Percentiles rank a stretch among this genome's conserved stretches.
phyloP scores from a whole-genome alignment of 2,797 vertebrate genomes.

The Rhynchotus rufescens region DNA sequence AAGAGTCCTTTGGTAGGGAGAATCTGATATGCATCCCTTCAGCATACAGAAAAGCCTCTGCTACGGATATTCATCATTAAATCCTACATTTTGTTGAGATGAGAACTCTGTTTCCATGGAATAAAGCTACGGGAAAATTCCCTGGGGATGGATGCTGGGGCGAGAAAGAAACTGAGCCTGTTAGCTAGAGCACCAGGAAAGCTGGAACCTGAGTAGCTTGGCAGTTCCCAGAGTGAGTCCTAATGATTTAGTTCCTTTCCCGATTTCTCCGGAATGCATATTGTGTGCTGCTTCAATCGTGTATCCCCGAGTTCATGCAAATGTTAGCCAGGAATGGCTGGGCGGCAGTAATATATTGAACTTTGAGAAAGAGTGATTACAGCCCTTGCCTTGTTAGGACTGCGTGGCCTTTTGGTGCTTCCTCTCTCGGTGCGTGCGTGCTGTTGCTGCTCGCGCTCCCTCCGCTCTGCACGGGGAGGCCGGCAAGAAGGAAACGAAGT shows the following conservation, averaged over 20 bases:
- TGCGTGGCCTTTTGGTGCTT: not conserved
- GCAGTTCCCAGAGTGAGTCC: not conserved
- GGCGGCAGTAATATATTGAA: not conserved
- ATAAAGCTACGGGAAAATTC: not conserved
- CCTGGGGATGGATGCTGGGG: not conserved
- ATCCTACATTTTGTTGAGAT: not conserved
- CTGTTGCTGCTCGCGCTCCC: not conserved
- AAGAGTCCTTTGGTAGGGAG: not conserved
- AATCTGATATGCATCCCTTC: not conserved
- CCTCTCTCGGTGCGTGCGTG: not conserved
- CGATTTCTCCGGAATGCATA: not conserved
- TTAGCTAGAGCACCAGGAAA: not conserved
- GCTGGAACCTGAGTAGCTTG: not conserved
- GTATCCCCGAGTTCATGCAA: not conserved
- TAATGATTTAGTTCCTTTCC: not conserved
- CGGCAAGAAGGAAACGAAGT: not conserved
- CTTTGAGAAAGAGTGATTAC: not conserved
- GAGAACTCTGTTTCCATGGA: not conserved
- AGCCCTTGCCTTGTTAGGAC: not conserved
- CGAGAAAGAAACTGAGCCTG: not conserved
- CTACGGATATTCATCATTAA: not conserved
- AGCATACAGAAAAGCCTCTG: not conserved
- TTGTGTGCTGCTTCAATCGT: not conserved
- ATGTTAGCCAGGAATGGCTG: slow-evolving; percentile 17
- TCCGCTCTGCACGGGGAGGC: not conserved